These are phyloP conservation scores for Furcula furcula DNA, from an alignment of 2,888 invertebrate genomes.

Conservation along the genomic window DNA sequence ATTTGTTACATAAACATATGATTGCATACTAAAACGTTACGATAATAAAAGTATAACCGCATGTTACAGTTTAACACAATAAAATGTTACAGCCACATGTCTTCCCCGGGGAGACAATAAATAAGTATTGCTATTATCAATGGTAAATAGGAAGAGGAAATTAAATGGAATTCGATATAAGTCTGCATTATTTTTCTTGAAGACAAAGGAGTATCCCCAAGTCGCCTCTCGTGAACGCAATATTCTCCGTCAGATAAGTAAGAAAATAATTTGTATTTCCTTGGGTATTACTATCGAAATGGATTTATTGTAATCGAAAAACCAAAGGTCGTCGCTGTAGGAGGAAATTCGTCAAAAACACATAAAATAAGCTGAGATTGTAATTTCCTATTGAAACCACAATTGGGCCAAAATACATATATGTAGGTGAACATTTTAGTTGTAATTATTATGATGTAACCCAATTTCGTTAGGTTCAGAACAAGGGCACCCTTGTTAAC, in stretches of 20 bases:
- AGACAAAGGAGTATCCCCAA: constrained; percentile 20
- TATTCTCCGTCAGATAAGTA: constrained; percentile 22
- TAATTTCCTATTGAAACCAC: constrained; percentile 32
- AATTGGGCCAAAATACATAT: constrained; percentile 35
- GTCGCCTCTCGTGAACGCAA: constrained; percentile 19
- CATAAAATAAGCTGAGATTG: constrained; percentile 28
- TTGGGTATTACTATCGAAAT: constrained; percentile 27
- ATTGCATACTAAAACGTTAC: no score
- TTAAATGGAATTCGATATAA: constrained; percentile 23
- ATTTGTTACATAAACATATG: no score
- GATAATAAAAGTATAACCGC: no score
- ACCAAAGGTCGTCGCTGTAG: constrained; percentile 18
- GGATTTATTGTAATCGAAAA: constrained; percentile 32
- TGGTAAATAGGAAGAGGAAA: constrained; percentile 11
- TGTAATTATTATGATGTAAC: constrained; percentile 24
- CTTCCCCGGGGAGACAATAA: constrained; percentile 1
- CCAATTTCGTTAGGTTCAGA: constrained; percentile 16
- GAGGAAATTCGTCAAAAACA: constrained; percentile 29
- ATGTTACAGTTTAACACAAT: no score
- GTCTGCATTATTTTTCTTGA: constrained; percentile 13
- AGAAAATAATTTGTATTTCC: constrained; percentile 34
- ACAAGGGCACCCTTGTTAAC: constrained; percentile 14
- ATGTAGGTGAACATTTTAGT: constrained; percentile 21
- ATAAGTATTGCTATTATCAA: background rate
- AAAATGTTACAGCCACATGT: background rate